Conservation (phyloP, 2,113 vertebrate genomes). For the Grantiella picta region DNA sequence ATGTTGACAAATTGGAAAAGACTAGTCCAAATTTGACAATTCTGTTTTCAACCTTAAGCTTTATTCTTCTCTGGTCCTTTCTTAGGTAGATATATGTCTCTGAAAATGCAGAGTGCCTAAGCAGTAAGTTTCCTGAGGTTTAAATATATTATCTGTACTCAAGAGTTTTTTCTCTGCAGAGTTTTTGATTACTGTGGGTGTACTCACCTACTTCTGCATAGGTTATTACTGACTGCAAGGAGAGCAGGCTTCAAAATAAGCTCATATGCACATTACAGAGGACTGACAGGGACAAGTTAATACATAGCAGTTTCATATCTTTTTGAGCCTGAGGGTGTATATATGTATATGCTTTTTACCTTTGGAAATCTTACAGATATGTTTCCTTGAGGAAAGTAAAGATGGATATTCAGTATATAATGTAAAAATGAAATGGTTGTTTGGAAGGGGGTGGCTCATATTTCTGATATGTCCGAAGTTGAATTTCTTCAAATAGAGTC, state of each 20-base stretch:
- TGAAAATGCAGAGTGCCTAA: neutral
- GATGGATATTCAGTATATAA: neutral
- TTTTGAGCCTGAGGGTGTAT: neutral
- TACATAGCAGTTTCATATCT: neutral
- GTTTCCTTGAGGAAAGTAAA: neutral
- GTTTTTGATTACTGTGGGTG: neutral
- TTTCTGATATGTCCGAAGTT: constrained; percentile 8
- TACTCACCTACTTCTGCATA: neutral
- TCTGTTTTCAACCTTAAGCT: neutral
- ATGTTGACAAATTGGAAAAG: neutral
- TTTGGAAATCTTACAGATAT: neutral
- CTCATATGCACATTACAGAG: neutral
- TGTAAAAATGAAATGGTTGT: neutral
- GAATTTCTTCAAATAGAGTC: constrained; percentile 8
- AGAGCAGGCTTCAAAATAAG: neutral
- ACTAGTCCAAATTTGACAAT: neutral
- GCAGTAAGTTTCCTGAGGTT: neutral
- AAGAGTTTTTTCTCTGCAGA: neutral
- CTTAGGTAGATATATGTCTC: neutral
- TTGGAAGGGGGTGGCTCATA: neutral
- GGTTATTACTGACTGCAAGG: neutral
- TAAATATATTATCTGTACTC: neutral
- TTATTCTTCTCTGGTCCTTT: neutral
- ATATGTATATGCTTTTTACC: neutral
- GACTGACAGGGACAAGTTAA: neutral